phyloP scores from a whole-genome alignment of 2,797 vertebrate genomes.

The Lutjanus argentimaculatus region DNA sequence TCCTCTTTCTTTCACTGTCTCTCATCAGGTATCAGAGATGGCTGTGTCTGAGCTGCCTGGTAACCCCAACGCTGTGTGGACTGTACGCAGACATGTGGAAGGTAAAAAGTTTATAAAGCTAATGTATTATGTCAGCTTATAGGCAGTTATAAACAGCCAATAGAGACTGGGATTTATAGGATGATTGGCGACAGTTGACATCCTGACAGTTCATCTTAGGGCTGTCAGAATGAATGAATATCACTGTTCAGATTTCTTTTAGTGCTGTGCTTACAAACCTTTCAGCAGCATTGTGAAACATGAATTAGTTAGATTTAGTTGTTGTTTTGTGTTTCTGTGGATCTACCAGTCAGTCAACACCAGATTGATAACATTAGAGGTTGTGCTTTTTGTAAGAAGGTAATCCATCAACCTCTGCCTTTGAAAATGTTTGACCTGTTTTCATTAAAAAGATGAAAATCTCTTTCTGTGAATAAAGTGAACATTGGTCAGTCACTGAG shows the following conservation, averaged over 20 bases:
- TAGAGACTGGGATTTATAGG: not conserved
- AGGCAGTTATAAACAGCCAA: not conserved
- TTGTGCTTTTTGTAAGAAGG: not conserved
- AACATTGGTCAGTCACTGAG: no score
- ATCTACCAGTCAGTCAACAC: not conserved
- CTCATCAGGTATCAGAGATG: slow-evolving; percentile 96
- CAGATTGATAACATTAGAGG: no score
- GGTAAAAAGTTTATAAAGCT: slow-evolving; percentile 82
- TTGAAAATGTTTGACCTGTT: not conserved
- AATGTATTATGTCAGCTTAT: not conserved
- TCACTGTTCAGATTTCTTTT: not conserved
- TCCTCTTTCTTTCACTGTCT: not conserved
- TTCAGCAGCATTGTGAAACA: not conserved
- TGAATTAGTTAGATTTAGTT: no score
- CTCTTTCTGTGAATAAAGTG: no score
- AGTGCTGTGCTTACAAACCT: not conserved
- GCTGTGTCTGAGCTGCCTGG: slow-evolving; percentile 98
- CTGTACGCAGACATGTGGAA: slow-evolving; percentile 97
- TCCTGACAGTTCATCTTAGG: not conserved
- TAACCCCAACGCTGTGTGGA: slow-evolving; percentile 99
- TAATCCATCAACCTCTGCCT: not conserved
- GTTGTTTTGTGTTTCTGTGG: not conserved
- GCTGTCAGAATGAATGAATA: not conserved
- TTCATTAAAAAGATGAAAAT: no score
- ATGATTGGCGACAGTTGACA: not conserved